A percentile compares a stretch with the other conserved stretches of the same genome.
Conservation (phyloP, 2,113 vertebrate genomes). For the Brachypodius melanocephalos region DNA sequence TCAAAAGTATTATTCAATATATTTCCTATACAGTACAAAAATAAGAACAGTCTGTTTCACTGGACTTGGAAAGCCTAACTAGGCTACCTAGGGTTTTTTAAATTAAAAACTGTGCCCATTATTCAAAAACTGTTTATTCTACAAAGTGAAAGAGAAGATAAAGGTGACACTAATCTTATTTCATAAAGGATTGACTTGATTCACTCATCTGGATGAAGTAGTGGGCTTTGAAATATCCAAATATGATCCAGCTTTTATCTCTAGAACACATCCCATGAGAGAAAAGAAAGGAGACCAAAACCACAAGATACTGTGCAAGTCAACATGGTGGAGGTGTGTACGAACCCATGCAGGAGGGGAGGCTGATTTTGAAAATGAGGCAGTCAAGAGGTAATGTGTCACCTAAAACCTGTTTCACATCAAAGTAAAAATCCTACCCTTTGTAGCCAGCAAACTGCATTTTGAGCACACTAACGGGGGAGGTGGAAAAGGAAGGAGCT, state of each 20-base stretch:
- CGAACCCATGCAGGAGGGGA: neutral
- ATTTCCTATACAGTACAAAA: neutral
- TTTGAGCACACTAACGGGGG: rapidly evolving
- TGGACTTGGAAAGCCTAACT: neutral
- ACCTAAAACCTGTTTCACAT: neutral
- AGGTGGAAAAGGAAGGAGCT: neutral
- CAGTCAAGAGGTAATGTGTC: neutral
- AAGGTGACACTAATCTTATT: neutral
- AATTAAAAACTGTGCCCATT: neutral
- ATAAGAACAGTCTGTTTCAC: neutral
- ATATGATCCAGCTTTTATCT: neutral
- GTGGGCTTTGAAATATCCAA: neutral
- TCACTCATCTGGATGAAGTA: neutral
- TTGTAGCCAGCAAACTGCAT: neutral
- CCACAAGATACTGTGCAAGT: neutral
- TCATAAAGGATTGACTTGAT: neutral
- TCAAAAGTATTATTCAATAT: neutral
- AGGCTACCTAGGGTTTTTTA: neutral
- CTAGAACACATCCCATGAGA: neutral
- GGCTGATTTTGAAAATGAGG: neutral
- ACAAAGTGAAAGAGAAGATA: neutral
- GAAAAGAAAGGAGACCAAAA: neutral
- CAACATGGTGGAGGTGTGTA: neutral
- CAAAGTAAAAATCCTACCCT: neutral
- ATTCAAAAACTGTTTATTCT: neutral